Base-by-base conservation (phyloP, 2,797 vertebrate genomes). In the Diplodus puntazzo region DNA sequence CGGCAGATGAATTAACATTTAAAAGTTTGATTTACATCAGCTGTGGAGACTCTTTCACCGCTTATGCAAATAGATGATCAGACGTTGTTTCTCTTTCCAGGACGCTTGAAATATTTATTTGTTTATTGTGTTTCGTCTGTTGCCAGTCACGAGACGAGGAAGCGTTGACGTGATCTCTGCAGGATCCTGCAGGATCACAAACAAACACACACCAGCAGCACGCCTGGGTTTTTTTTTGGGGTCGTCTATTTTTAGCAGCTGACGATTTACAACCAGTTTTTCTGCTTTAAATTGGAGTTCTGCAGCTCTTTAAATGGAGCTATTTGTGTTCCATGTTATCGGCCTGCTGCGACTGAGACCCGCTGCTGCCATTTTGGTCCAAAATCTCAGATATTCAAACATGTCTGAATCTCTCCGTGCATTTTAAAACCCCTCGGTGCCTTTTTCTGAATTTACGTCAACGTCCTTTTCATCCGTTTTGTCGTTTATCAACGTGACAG, bases 401-500 rank as follows among this genome's bases (percentile, higher is more conserved):
- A 59, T 77, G 78, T 79, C 73, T n/a, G 65, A 67, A 62, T 68
- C 39, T 77, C 2, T 25, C 25, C 3, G 25, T 25, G 25, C 25
- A 25, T 25, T 25, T 25, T 68, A 13, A 59, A 59, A 61, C 27
- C 61, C 68, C 71, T 65, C 30, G 72, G 14, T 48, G 54, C 46
- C n/a, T 25, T 43, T 65, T 42, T 60, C 13, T 60, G 23, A 59
- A 75, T 75, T 66, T 39, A 67, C 71, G 45, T 78, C 75, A 45
- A 58, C 71, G 60, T 72, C 59, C 30, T 78, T 75, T 79, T 63
- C 3, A 74, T 81, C 62, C 69, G 52, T 17, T 71, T 73, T 69
- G 76, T 85, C 64, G 71, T 83, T 82, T 54, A 81, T 87, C 79
- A 80, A 86, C 39, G 13, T 86, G 89, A 87, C 89, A 89, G 82